Conservation (phyloP, 1,140 invertebrate genomes). For the Cepaea nemoralis region DNA sequence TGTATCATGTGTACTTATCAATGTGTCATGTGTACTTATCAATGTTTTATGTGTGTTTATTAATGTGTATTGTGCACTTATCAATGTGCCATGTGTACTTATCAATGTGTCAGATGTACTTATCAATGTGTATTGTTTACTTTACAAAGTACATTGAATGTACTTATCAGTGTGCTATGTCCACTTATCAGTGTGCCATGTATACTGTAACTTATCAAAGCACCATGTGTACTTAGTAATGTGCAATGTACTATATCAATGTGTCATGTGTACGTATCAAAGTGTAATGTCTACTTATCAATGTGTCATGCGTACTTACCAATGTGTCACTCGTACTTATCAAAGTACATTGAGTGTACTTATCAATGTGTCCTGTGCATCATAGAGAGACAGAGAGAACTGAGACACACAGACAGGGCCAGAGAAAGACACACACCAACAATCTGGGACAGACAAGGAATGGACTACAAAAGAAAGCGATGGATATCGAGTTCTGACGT, state of each 20-base stretch:
- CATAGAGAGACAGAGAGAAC: too few relatives aligned
- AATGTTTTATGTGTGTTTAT: not conserved
- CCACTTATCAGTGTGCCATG: not conserved
- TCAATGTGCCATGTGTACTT: not conserved
- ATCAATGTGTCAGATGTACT: not conserved
- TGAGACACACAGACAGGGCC: too few relatives aligned
- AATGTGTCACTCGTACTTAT: too few relatives aligned
- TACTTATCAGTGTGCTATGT: conserved; percentile 4
- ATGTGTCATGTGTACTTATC: not conserved
- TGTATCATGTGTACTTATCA: conserved; percentile 5
- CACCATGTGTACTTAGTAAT: conserved; percentile 11
- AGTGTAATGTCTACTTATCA: not conserved
- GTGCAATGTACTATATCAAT: not conserved
- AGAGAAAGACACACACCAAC: too few relatives aligned
- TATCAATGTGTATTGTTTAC: too few relatives aligned
- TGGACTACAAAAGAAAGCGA: too few relatives aligned
- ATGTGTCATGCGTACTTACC: not conserved
- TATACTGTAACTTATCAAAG: too few relatives aligned
- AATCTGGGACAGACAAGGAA: too few relatives aligned
- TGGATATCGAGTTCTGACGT: too few relatives aligned
- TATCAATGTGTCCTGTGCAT: not conserved
- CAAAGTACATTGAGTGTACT: conserved; percentile 10
- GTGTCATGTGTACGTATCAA: not conserved
- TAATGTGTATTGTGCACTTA: not conserved
- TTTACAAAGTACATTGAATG: too few relatives aligned